Base-by-base conservation (phyloP, 2,888 invertebrate species). In the Lordiphosa fenestrarum region DNA sequence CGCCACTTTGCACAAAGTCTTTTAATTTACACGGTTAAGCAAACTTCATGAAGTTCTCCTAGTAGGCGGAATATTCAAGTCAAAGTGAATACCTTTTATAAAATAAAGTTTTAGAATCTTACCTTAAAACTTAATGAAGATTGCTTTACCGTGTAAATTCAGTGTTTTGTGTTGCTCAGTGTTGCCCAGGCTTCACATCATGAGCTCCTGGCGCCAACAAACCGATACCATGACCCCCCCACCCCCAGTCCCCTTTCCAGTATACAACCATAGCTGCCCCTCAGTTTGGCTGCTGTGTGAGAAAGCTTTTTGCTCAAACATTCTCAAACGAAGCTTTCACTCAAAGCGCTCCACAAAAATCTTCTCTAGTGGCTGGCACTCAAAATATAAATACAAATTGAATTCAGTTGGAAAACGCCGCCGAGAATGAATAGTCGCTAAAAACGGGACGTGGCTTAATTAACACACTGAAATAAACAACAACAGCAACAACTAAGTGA, bases 351-450 rank as follows among this genome's bases (percentile, higher is more conserved):
- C 7, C 47, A 49, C 68, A 60, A 49, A 60, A 49, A 50, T 19
- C 40, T 46, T 46, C 37, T 66, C 73, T 58, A 56, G 39, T 46
- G 39, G 60, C 64, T 66, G 71, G 23, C 56, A 69, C 78, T 77
- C 53, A 59, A 72, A 71, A 64, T n/a, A 15, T 15, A 15, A 68
- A 71, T 66, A 30, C 30, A 41, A 44, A 67, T 56, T 66, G 38
- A 57, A 66, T 72, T 75, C 59, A 75, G 75, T 75, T 83, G 64
- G 55, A 60, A 76, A 80, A 69, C 56, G 68, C 60, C 57, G 84
- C 53, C 71, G 62, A 52, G 69, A 63, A 58, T 58, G 62, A 53
- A 57, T 59, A 61, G 63, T 55, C 63, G 60, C 12, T 42, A 55
- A 56, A 58, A 50, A 23, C 61, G 63, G 51, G 50, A 41, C 51